Base-by-base conservation (phyloP, 1,140 invertebrate genomes). In the Mesaphorura yosii region DNA sequence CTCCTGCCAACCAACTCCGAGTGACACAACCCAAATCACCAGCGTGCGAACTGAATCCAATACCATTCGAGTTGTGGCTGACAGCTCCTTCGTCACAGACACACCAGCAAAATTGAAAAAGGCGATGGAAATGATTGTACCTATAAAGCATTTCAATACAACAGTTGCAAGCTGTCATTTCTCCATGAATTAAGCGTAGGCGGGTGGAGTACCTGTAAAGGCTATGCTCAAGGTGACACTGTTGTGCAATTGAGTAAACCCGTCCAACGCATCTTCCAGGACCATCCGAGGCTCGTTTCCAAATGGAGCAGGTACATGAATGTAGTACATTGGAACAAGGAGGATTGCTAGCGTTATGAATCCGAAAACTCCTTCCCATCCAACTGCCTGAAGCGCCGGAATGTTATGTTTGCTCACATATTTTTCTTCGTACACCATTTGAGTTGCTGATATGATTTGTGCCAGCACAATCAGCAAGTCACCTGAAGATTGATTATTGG, bases 21-120 rank as follows among this genome's bases (percentile, higher is more conserved):
- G 71, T 1, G 83, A 84, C 34, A 90, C 75, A 26, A 77, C 68
- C 89, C 90, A 97, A 64, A 96, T 88, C 3, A 94, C 76, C 12
- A 96, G 70, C 1, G 90, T 93, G 56, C 92, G 73, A 6, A 95
- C 73, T 57, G 84, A 88, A 66, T 96, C 92, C 28, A 95, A 72
- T 5, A 96, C 83, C 83, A 94, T 89, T 62, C 91, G 76, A 2
- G 89, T 92, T 1, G 88, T 93, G 14, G 90, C 88, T 39, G 82
- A 88, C 56, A 89, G 77, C 70, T 93, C 86, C 73, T 95, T 95
- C 0, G 91, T 92, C n/a, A 98, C 86, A 66, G 83, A 88, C 22
- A 97, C 83, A 20, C 92, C 92, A 66, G 89, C 83, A 72, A 92
- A 97, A 69, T 96, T 96, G 72, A 95, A 96, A 67, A 96, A 91